Base-by-base conservation (phyloP, 2,797 vertebrate genomes). In the Pitangus sulphuratus region DNA sequence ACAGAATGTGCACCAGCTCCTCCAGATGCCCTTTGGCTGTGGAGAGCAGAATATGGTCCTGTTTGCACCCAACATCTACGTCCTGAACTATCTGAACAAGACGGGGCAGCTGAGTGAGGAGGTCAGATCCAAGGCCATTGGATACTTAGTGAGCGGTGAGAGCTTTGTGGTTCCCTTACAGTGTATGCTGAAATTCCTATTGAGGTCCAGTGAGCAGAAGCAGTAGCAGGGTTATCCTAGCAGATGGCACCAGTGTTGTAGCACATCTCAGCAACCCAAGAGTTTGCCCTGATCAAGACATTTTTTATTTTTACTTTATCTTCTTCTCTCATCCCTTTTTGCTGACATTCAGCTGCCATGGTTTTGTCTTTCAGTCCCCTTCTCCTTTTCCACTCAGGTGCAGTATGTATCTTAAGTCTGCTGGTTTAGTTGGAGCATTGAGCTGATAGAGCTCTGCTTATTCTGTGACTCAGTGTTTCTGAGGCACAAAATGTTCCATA, bases 41-140 rank as follows among this genome's bases (percentile, higher is more conserved):
- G 99, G 99, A 6, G 98, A 99, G 80, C 98, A 99, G 97, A 99
- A 99, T 92, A 98, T 98, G 98, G 98, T 60, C 1, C 95, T 98
- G 0, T 97, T 99, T 75, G 97, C 98, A 20, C 98, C 98, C 42
- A 98, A 98, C 83, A 98, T 99, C 89, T 98, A 98, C 4, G 80
- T 99, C 74, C 95, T 98, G 56, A 74, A 98, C 35, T 99, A 99
- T 66, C 97, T 99, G 79, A 93, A 93, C 35, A 97, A 97, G 65
- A 98, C 98, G 22, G 17, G 96, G 15, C 98, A 98, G 93, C 96
- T 99, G 88, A 98, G 91, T 2, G 8, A 90, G 22, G 96, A 93
- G 39, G 53, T 98, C 75, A 86, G 56, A 64, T 71, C 97, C 30
- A 98, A 97, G 75, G 97, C 98, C 19, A 53, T 19, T 0, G 64